Percentiles rank a stretch among this genome's conserved stretches.
Evolutionary conservation across 2,113 vertebrate genomes (phyloP).

Genomic region (Mixornis gularis): DNA sequence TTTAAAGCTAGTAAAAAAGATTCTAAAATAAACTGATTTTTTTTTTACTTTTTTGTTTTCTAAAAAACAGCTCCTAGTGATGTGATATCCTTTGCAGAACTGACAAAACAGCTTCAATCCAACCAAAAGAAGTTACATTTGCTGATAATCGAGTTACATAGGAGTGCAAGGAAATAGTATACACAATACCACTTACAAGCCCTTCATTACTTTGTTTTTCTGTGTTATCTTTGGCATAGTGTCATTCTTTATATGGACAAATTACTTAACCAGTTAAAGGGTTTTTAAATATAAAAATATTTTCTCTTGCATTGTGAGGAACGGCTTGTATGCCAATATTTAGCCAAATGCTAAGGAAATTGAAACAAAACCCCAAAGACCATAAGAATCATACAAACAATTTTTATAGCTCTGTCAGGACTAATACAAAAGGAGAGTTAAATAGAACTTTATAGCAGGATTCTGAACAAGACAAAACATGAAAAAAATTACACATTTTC

Average conservation of each 20-base stretch:
- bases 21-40: background rate
- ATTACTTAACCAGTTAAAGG: background rate
- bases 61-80: background rate
- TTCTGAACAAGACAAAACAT: background rate
- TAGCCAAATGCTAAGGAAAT: background rate
- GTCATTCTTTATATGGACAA: background rate
- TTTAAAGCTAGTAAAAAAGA: background rate
- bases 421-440: background rate
- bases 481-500: background rate
- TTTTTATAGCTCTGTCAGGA: background rate
- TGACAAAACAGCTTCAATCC: background rate
- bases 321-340: background rate
- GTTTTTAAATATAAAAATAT: background rate
- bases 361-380: background rate
- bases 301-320: background rate
- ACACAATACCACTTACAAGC: background rate
- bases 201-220: background rate
- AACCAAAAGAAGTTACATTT: background rate
- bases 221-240: background rate
- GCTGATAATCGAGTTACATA: background rate
- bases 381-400: background rate
- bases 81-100: background rate
- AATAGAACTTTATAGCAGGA: slow-evolving; percentile 3
- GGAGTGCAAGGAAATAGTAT: background rate
- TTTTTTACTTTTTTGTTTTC: background rate